phyloP scores from a whole-genome alignment of 2,797 vertebrate genomes.

The Saxicola maurus region DNA sequence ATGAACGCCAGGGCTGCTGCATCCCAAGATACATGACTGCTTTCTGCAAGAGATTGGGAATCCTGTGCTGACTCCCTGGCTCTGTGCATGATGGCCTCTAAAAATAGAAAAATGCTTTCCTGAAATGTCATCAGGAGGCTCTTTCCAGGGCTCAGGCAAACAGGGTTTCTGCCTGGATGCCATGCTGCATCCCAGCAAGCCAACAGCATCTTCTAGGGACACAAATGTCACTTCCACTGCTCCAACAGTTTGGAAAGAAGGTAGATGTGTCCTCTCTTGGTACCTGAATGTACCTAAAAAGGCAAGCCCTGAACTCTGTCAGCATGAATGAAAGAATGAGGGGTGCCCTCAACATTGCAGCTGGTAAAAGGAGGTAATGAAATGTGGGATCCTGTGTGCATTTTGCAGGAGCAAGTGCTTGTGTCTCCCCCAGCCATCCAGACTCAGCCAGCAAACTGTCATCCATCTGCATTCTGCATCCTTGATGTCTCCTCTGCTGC shows the following conservation, averaged over 20 bases:
- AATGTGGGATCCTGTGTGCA: accelerated
- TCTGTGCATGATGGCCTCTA: background rate
- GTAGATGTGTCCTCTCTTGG: background rate
- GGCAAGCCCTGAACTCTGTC: background rate
- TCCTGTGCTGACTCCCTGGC: background rate
- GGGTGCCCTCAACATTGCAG: background rate
- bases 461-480: background rate
- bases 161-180: accelerated
- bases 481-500: background rate
- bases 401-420: background rate
- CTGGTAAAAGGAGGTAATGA: background rate
- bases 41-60: background rate
- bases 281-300: background rate
- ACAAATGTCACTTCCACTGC: background rate
- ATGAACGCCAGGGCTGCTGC: background rate
- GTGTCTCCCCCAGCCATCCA: background rate
- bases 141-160: background rate
- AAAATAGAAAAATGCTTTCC: background rate
- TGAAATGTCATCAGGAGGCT: background rate
- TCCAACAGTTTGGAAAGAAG: background rate
- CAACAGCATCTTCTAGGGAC: accelerated
- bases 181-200: background rate
- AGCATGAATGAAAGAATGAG: background rate
- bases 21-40: background rate
- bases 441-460: background rate